phyloP scores from a whole-genome alignment of 1,140 invertebrate genomes.

The Vanessa atalanta region DNA sequence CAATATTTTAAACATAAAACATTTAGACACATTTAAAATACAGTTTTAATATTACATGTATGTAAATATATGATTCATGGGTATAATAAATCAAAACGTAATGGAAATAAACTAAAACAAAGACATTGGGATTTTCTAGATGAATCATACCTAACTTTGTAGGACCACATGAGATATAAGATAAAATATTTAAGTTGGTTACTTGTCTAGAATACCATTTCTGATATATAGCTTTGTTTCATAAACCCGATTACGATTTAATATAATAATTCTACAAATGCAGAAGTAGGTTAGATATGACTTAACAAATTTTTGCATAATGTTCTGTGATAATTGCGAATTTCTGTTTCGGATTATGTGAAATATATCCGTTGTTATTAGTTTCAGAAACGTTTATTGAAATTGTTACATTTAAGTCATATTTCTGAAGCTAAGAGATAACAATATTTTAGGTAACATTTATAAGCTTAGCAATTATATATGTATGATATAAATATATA shows the following conservation, averaged over 20 bases:
- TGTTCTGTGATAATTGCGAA: constrained; percentile 30
- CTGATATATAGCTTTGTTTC: constrained; percentile 30
- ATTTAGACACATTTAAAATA: background rate
- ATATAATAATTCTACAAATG: constrained; percentile 13
- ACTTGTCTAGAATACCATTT: constrained; percentile 16
- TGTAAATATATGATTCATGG: constrained; percentile 15
- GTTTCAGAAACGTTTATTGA: background rate
- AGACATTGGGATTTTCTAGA: constrained; percentile 15
- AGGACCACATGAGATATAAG: constrained; percentile 10
- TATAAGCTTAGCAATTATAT: too few relatives aligned
- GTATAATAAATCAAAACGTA: background rate
- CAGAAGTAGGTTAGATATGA: constrained; percentile 30
- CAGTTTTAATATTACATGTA: background rate
- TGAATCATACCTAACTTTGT: constrained; percentile 17
- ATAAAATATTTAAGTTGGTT: constrained; percentile 21
- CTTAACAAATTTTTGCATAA: constrained; percentile 39
- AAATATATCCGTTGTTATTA: background rate
- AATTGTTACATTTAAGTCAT: background rate
- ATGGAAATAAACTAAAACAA: constrained; percentile 21
- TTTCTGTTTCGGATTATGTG: constrained; percentile 29
- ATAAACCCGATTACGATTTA: constrained; percentile 9
- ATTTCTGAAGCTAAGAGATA: too few relatives aligned
- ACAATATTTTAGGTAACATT: too few relatives aligned
- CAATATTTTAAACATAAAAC: background rate
- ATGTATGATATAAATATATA: too few relatives aligned